These are phyloP conservation scores for Leptinotarsa defecta DNA, from an alignment of 1,140 invertebrate species.

Conservation along the genomic window DNA sequence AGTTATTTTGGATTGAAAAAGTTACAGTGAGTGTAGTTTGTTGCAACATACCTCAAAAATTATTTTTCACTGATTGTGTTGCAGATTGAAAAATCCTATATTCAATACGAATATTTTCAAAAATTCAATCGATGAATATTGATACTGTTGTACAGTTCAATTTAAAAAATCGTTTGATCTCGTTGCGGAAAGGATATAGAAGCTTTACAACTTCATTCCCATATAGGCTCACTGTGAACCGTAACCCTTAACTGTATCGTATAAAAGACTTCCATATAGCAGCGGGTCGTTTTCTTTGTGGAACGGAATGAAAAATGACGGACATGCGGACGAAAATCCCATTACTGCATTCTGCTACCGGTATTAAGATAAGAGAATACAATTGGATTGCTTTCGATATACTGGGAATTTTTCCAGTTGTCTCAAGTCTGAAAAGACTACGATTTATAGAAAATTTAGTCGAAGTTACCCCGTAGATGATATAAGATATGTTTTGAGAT, in stretches of 20 bases:
- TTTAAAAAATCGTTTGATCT: not conserved
- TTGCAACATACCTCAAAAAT: too few species aligned
- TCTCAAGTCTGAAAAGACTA: not conserved
- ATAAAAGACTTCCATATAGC: not conserved
- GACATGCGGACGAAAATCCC: slow-evolving; percentile 16
- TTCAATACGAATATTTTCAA: too few species aligned
- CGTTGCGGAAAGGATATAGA: not conserved
- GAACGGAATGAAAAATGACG: slow-evolving; percentile 16
- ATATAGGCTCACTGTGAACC: not conserved
- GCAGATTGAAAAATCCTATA: too few species aligned
- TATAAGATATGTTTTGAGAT: too few species aligned
- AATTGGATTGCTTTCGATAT: slow-evolving; percentile 19
- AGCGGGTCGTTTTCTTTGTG: not conserved
- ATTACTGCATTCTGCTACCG: slow-evolving; percentile 12
- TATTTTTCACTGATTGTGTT: too few species aligned
- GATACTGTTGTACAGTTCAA: not conserved
- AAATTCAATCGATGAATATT: too few species aligned
- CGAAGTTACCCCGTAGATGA: not conserved
- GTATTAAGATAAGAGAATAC: slow-evolving; percentile 16
- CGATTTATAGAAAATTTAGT: not conserved
- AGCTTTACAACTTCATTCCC: not conserved
- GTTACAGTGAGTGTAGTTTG: too few species aligned
- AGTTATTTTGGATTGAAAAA: too few species aligned
- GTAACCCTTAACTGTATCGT: not conserved
- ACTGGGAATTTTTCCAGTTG: slow-evolving; percentile 17